Percentiles rank a stretch among this genome's conserved stretches.
Conservation (phyloP, 2,797 vertebrate species). For the Champsocephalus gunnari region DNA sequence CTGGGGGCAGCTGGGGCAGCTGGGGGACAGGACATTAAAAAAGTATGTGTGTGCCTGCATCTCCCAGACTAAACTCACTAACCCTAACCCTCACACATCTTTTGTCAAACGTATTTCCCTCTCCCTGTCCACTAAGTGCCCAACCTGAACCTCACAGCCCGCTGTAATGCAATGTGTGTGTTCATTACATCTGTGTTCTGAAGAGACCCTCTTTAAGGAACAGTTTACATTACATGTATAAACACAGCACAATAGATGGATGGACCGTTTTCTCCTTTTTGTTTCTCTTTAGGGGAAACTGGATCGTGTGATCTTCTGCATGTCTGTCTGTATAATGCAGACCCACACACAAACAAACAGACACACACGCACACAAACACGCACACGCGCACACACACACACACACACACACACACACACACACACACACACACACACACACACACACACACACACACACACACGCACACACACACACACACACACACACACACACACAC, state of each 20-base stretch:
- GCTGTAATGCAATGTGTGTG: background rate
- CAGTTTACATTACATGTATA: constrained; percentile 24
- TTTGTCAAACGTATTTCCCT: constrained; percentile 32
- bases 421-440: background rate
- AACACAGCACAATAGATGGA: constrained; percentile 22
- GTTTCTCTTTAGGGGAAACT: constrained; percentile 18
- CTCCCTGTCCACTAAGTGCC: constrained; percentile 17
- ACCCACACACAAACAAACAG: background rate
- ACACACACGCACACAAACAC: background rate
- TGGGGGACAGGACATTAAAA: constrained; percentile 14
- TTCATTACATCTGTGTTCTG: constrained; percentile 32
- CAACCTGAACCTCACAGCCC: constrained; percentile 9
- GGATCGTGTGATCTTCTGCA: constrained; percentile 9
- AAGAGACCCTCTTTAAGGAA: constrained; percentile 11
- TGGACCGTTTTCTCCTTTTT: constrained; percentile 17
- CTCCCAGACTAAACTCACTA: constrained; percentile 28
- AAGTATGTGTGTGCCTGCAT: constrained; percentile 11
- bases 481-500: constrained; percentile 2
- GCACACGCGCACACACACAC: background rate
- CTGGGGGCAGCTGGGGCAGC: background rate
- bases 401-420: background rate
- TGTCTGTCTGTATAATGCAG: constrained; percentile 18
- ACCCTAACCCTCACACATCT: constrained; percentile 38
- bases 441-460: constrained; percentile 2
- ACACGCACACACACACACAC: background rate